Evolutionary conservation across 2,113 vertebrate genomes (phyloP), one percentile per base, ranked within the genome.

Genomic region (Varanus komodoensis): DNA sequence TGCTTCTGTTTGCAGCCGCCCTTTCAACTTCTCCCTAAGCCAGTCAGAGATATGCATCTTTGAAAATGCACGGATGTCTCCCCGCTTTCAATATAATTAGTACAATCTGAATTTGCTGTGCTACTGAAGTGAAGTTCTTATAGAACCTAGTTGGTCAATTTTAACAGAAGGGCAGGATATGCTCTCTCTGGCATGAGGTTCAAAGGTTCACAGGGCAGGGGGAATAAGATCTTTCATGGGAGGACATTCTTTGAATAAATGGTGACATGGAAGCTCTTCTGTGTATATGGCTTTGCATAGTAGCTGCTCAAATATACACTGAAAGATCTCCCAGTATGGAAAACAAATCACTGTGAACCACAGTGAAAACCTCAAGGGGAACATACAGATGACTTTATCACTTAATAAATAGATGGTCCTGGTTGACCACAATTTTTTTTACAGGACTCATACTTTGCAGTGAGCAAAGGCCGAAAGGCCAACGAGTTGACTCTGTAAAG

Each of bases 281-380:
- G 79, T 87, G 71, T 88, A 84, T 85, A 74, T 68, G 78, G 68
- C 82, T 92, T 67, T 44, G 89, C 78, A 87, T 67, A 50, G 32
- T 89, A 89, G 54, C 75, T 93, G 32, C 71, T 91, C 32, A 93
- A 88, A 93, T 57, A 82, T 80, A 29, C 0, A 0, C 80, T 93
- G 93, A 80, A 92, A 85, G 79, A 11, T 86, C 71, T 90, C 32
- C 88, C 67, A 34, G 86, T 0, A 0, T 90, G 87, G 88, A 94
- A 95, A 93, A 90, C 32, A 89, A 91, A 96, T 89, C 74, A 92
- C 77, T 79, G 2, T 90, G 90, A 94, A 89, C 71, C 94, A 74
- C 71, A 86, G 86, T 77, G 25, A 87, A 88, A 92, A 88, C 29
- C 12, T 87, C 85, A 89, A 11, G 68, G 2, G 50, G 83, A 93